These are phyloP conservation scores for Bombus pascuorum DNA, from an alignment of 1,140 invertebrate genomes.

Conservation along the genomic window DNA sequence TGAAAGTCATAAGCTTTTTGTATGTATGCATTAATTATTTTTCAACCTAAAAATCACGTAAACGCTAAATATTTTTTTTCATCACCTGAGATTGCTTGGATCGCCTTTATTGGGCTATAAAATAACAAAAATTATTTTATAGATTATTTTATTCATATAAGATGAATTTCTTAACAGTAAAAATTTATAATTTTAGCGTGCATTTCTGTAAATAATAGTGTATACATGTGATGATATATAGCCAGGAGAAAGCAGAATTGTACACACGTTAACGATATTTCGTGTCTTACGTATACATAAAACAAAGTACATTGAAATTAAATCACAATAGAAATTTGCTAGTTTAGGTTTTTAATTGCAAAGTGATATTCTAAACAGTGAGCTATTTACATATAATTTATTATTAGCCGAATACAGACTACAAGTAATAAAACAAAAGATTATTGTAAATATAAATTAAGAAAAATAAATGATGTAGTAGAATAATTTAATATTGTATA, in stretches of 20 bases:
- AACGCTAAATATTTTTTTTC: constrained; percentile 26
- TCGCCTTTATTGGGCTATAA: constrained; percentile 39
- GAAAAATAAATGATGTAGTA: constrained; percentile 68
- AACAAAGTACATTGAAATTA: constrained; percentile 33
- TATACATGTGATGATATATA: constrained; percentile 57
- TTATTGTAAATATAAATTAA: constrained; percentile 74
- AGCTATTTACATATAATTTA: constrained; percentile 76
- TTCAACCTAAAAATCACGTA: constrained; percentile 9
- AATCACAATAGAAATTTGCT: constrained; percentile 48
- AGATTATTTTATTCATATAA: constrained; percentile 57
- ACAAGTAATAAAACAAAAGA: constrained; percentile 55
- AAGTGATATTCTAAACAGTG: constrained; percentile 63
- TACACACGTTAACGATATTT: constrained; percentile 33
- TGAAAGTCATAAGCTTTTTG: constrained; percentile 29
- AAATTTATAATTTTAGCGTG: constrained; percentile 70
- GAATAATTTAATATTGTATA: constrained; percentile 59
- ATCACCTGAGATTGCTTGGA: constrained; percentile 28
- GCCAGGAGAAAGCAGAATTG: constrained; percentile 38
- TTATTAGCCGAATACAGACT: constrained; percentile 68
- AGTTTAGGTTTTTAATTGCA: constrained; percentile 68
- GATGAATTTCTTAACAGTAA: constrained; percentile 28
- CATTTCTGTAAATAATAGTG: constrained; percentile 78
- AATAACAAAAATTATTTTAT: constrained; percentile 61
- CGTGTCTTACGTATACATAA: constrained; percentile 32
- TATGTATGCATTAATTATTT: constrained; percentile 43